A percentile compares a stretch with the other conserved stretches of the same genome.
These are phyloP conservation scores for Muscina levida DNA, from an alignment of 2,888 invertebrate genomes.

Conservation along the genomic window DNA sequence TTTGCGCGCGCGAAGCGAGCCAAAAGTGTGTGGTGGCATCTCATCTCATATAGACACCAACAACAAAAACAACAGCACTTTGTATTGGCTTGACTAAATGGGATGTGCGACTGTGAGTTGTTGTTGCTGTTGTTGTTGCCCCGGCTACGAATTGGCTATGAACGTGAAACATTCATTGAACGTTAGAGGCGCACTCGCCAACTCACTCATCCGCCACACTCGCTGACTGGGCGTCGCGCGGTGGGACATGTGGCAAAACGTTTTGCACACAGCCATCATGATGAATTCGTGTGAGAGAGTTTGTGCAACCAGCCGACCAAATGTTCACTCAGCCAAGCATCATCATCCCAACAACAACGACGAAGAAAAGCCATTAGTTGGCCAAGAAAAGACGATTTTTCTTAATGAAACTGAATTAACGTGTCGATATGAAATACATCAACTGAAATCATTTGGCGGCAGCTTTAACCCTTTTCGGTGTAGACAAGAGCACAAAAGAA, in stretches of 20 bases:
- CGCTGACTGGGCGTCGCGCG: background rate
- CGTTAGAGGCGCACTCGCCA: constrained; percentile 5
- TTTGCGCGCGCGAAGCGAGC: constrained; percentile 55
- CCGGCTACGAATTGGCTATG: constrained; percentile 2
- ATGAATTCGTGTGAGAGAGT: constrained; percentile 17
- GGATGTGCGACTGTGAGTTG: constrained; percentile 4
- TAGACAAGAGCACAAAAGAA: background rate
- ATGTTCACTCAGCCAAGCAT: background rate
- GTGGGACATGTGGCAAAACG: background rate
- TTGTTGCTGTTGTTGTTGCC: constrained; percentile 24
- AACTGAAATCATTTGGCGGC: background rate
- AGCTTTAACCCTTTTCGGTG: background rate
- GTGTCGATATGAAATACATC: constrained; percentile 19
- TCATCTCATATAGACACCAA: constrained; percentile 16
- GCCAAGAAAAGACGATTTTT: constrained; percentile 13
- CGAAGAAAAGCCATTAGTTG: constrained; percentile 3
- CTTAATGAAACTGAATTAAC: constrained; percentile 23
- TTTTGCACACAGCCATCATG: background rate
- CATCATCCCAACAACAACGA: no score
- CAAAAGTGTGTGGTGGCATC: constrained; percentile 55
- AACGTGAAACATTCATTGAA: constrained; percentile 2
- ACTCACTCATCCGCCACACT: background rate
- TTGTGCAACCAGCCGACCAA: background rate
- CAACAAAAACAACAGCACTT: no score
- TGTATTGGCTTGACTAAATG: constrained; percentile 25